Conservation (phyloP, 2,888 invertebrate genomes). For the Aphodius granarius region DNA sequence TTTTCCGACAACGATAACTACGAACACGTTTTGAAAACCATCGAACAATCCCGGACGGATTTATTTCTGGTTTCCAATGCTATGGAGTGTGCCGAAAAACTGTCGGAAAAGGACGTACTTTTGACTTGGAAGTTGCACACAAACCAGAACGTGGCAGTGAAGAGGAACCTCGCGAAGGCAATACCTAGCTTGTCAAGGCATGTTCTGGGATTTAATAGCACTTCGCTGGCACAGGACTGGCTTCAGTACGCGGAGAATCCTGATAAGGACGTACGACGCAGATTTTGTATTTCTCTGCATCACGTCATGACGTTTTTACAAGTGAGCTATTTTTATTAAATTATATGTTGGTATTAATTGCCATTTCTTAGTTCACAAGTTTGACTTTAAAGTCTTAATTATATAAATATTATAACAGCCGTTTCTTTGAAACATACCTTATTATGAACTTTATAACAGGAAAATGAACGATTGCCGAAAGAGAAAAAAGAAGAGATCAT, state of each 20-base stretch:
- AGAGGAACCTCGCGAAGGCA: neutral
- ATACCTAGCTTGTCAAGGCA: neutral
- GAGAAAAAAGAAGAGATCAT: slow-evolving; percentile 52
- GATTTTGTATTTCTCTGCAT: neutral
- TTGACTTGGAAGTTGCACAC: neutral
- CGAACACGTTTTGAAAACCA: slow-evolving; percentile 26
- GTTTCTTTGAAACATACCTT: neutral
- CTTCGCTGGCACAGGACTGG: slow-evolving; percentile 12
- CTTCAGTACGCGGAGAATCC: slow-evolving; percentile 1
- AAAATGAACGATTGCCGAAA: slow-evolving; percentile 41
- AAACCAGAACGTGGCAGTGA: neutral
- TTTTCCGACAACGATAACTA: neutral
- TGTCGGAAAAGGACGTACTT: neutral
- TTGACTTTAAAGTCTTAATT: too few relatives aligned
- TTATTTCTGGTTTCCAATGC: neutral
- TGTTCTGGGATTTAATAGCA: slow-evolving; percentile 1
- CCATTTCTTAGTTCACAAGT: too few relatives aligned
- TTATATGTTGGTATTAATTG: too few relatives aligned
- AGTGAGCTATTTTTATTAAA: neutral
- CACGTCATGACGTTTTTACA: neutral
- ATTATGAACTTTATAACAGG: slow-evolving; percentile 35
- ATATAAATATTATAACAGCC: neutral
- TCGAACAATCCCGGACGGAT: neutral
- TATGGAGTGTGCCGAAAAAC: neutral
- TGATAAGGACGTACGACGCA: neutral